Evolutionary conservation across 2,797 vertebrate species (phyloP), one percentile per base, ranked within the genome.

Genomic region (Argentina silus): DNA sequence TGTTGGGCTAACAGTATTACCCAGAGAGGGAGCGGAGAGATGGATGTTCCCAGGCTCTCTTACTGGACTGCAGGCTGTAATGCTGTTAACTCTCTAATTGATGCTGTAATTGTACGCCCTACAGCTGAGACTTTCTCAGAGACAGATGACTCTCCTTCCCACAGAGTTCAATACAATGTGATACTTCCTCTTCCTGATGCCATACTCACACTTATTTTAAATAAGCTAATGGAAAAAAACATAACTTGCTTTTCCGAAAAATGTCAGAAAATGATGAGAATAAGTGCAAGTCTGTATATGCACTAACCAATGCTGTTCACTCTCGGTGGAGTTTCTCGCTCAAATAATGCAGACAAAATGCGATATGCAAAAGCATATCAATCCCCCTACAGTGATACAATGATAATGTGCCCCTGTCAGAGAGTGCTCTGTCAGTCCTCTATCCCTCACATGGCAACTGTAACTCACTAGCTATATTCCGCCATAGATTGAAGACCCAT

Each of bases 1-100:
- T 83, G 83, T 78, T 73, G 72, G 64, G 81, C 84, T 87, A 91
- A 91, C 84, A 76, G 78, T 76, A 91, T 90, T 91, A 91, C 73
- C 79, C 72, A 84, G 79, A 57, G 76, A 69, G 79, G 81, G 73
- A 81, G 78, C 75, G 77, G 74, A 81, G 70, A 55, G 75, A 74
- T 80, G 70, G 79, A 83, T 86, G 82, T 85, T 89, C 79, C 81
- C 80, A 85, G 88, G 72, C 79, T 87, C 74, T 74, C 66, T 70
- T 67, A 82, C 75, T 17, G 19, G 50, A 66, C 70, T 69, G 77
- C 36, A 19, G 73, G 63, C 82, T 73, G 5, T 91, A 90, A 93
- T 86, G 83, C 88, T 67, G 84, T 92, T 91, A 86, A 66, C 56
- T 67, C 69, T 82, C 81, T 83, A 78, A 84, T 81, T 85, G 82